phyloP scores from a whole-genome alignment of 1,140 invertebrate genomes.

The Leptinotarsa texana region DNA sequence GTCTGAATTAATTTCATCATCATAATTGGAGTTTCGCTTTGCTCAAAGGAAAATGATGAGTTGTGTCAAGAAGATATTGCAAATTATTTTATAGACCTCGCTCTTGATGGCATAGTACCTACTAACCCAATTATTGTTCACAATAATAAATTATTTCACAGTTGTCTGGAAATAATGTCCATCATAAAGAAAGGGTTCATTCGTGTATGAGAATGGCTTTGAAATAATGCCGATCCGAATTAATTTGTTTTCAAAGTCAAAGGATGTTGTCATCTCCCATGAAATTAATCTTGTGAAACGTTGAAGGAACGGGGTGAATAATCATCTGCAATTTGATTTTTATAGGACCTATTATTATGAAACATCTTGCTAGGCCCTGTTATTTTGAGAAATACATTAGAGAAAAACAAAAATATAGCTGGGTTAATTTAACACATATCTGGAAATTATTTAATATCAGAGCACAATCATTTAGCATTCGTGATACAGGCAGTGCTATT shows the following conservation, averaged over 20 bases:
- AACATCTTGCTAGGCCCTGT: too few species aligned
- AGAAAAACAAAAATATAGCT: too few species aligned
- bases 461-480: too few species aligned
- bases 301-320: background rate
- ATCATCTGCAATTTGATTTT: background rate
- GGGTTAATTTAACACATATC: too few species aligned
- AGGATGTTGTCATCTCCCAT: background rate
- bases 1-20: background rate
- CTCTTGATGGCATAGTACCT: background rate
- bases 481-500: too few species aligned
- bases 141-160: background rate
- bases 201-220: background rate
- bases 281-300: background rate
- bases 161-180: background rate
- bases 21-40: background rate
- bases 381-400: too few species aligned
- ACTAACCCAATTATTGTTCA: background rate
- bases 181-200: background rate
- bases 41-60: background rate
- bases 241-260: background rate
- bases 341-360: too few species aligned
- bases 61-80: conserved; percentile 1
- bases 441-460: too few species aligned
- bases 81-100: background rate
- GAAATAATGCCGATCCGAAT: background rate